Conservation (phyloP, 1,140 invertebrate genomes). For the Lucilia cuprina region DNA sequence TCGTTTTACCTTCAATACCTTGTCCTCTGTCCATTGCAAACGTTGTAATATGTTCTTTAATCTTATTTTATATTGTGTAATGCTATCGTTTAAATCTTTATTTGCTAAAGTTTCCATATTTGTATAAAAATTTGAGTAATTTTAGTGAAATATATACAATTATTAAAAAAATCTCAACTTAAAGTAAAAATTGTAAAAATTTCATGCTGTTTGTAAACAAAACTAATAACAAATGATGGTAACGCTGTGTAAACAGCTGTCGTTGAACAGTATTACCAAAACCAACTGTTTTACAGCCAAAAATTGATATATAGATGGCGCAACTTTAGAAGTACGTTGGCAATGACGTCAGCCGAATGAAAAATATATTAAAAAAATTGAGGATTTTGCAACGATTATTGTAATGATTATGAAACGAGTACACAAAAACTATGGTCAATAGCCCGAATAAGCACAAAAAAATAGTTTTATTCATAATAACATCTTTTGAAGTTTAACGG, state of each 20-base stretch:
- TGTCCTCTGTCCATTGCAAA: constrained; percentile 20
- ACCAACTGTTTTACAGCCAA: neutral
- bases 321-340: neutral
- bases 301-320: neutral
- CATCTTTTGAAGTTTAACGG: too few relatives aligned
- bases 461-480: too few relatives aligned
- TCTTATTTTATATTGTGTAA: constrained; percentile 8
- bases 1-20: neutral
- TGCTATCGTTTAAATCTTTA: neutral
- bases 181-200: neutral
- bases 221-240: neutral
- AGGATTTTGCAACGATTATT: too few relatives aligned
- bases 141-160: neutral
- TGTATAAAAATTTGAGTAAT: neutral
- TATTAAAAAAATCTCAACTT: neutral
- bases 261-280: neutral
- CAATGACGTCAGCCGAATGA: neutral
- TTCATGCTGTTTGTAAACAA: neutral
- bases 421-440: too few relatives aligned
- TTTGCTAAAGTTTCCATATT: neutral
- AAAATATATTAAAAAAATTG: too few relatives aligned
- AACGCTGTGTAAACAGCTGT: neutral
- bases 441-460: too few relatives aligned
- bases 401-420: too few relatives aligned
- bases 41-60: constrained; percentile 22